phyloP scores from a whole-genome alignment of 2,797 vertebrate species.

The Cyclura pinguis region DNA sequence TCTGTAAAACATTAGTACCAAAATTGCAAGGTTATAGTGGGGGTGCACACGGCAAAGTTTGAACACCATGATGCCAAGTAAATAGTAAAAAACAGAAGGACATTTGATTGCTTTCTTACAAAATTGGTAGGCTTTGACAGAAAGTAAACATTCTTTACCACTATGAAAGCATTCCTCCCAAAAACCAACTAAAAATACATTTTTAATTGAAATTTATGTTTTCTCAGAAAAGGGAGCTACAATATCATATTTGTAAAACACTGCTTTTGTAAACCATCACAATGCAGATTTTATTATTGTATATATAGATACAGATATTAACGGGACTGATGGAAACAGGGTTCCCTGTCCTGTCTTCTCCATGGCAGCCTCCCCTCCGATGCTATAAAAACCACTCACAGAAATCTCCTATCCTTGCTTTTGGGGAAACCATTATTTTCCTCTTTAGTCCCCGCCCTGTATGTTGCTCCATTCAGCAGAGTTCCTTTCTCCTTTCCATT shows the following conservation, averaged over 20 bases:
- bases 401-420: background rate
- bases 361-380: background rate
- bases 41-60: background rate
- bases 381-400: background rate
- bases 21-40: background rate
- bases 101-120: background rate
- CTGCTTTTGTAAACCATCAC: background rate
- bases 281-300: background rate
- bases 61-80: background rate
- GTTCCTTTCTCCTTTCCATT: background rate
- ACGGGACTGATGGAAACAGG: background rate
- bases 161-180: no score
- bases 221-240: background rate
- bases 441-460: background rate
- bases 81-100: background rate
- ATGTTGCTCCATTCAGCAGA: background rate
- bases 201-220: no score
- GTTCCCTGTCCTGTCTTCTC: background rate
- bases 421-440: background rate
- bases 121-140: background rate
- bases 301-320: background rate
- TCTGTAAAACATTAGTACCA: background rate
- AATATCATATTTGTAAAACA: background rate
- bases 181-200: no score
- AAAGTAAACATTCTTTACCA: no score